phyloP scores from a whole-genome alignment of 2,797 vertebrate genomes.

The Aselliscus stoliczkanus region DNA sequence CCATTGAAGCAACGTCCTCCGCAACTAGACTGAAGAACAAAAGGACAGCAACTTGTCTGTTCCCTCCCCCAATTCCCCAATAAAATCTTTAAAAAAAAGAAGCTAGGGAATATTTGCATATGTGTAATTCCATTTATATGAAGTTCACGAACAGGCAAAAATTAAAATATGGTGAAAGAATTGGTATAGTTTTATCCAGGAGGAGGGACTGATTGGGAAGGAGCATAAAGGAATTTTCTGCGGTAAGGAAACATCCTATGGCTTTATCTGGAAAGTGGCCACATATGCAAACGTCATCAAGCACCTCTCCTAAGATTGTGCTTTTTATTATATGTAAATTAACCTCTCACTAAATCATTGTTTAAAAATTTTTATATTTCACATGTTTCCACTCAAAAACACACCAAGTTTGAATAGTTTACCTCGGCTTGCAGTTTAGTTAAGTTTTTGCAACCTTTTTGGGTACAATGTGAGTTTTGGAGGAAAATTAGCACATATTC shows the following conservation, averaged over 20 bases:
- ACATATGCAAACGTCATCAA: neutral
- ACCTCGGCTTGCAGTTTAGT: neutral
- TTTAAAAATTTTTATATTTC: neutral
- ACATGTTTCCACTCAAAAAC: neutral
- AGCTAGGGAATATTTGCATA: neutral
- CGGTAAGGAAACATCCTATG: neutral
- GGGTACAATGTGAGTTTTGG: neutral
- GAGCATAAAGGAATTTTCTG: neutral
- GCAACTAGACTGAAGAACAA: too few species aligned
- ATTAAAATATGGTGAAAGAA: neutral
- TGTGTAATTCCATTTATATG: neutral
- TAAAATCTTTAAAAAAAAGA: too few species aligned
- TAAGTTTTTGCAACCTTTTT: neutral
- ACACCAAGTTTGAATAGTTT: neutral
- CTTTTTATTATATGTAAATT: neutral
- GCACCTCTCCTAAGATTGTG: neutral
- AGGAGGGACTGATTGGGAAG: neutral
- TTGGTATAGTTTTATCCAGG: neutral
- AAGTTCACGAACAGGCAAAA: neutral
- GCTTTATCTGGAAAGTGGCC: neutral
- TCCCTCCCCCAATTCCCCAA: too few species aligned
- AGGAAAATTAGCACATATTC: neutral
- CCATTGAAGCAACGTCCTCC: too few species aligned
- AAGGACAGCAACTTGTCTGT: too few species aligned
- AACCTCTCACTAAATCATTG: neutral